These are phyloP conservation scores for Eilema depressum DNA, from an alignment of 2,888 invertebrate species.

Conservation along the genomic window DNA sequence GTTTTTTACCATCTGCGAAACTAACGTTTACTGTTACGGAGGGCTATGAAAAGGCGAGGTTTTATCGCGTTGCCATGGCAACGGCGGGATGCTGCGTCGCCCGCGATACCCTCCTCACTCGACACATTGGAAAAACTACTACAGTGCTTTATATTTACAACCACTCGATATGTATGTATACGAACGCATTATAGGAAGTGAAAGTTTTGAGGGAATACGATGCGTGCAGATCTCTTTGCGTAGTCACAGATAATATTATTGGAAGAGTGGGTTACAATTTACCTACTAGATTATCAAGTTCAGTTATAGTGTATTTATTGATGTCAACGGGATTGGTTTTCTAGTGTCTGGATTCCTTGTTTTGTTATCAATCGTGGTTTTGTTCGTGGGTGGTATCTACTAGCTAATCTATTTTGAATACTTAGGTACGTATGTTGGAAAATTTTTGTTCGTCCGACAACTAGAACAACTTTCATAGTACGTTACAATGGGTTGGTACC, in stretches of 20 bases:
- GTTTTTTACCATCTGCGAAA: constrained; percentile 53
- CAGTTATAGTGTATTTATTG: background rate
- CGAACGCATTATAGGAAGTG: constrained; percentile 55
- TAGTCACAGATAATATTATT: constrained; percentile 8
- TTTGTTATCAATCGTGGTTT: too few relatives aligned
- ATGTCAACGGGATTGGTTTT: background rate
- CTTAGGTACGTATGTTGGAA: too few relatives aligned
- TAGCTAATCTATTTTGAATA: too few relatives aligned
- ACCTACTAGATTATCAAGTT: background rate
- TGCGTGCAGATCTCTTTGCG: constrained; percentile 25
- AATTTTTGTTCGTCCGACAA: background rate
- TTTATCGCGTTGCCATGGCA: constrained; percentile 86
- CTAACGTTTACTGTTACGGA: constrained; percentile 69
- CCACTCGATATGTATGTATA: constrained; percentile 61
- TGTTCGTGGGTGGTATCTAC: too few relatives aligned
- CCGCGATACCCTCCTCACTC: constrained; percentile 78
- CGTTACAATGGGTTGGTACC: too few relatives aligned
- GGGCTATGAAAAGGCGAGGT: constrained; percentile 86
- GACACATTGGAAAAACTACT: constrained; percentile 79
- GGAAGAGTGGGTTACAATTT: background rate
- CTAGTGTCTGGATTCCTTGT: background rate
- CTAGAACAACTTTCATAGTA: too few relatives aligned
- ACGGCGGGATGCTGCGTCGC: constrained; percentile 80
- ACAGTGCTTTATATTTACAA: constrained; percentile 74
- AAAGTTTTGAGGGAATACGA: constrained; percentile 51